Percentiles rank a stretch among this genome's conserved stretches.
Evolutionary conservation across 2,888 invertebrate species (phyloP).

Genomic region (Anorthoa munda): DNA sequence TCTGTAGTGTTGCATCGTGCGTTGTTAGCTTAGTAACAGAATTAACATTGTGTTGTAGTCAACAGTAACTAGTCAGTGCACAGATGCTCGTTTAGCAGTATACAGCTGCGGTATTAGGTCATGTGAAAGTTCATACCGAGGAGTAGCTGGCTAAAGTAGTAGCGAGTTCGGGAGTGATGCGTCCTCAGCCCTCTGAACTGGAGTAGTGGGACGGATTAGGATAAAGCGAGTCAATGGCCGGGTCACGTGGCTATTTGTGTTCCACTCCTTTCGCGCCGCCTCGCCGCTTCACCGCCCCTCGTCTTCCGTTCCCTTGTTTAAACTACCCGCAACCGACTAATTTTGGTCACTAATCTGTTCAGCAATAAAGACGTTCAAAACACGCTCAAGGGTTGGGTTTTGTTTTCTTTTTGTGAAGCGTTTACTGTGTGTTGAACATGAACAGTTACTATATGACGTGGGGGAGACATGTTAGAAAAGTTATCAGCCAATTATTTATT

Average conservation of each 20-base stretch:
- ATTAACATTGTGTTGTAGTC: conserved; percentile 44
- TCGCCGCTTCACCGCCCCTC: conserved; percentile 76
- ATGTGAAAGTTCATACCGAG: conserved; percentile 78
- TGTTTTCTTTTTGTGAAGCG: conserved; percentile 51
- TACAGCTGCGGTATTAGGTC: conserved; percentile 79
- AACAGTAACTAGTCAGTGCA: conserved; percentile 25
- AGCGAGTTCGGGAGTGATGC: conserved; percentile 64
- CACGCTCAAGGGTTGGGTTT: conserved; percentile 57
- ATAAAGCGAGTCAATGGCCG: conserved; percentile 91
- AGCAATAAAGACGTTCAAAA: conserved; percentile 73
- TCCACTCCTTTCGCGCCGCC: conserved; percentile 79
- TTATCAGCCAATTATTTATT: conserved; percentile 13
- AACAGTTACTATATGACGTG: conserved; percentile 39
- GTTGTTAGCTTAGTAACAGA: conserved; percentile 44
- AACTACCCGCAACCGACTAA: conserved; percentile 84
- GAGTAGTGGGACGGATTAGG: conserved; percentile 91
- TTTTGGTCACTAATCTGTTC: conserved; percentile 85
- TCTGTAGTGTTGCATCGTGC: conserved; percentile 37
- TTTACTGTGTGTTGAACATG: conserved; percentile 56
- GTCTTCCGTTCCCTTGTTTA: conserved; percentile 82
- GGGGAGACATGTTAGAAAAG: conserved; percentile 30
- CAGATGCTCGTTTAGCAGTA: conserved; percentile 67
- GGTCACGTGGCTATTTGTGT: conserved; percentile 90
- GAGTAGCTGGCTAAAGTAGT: conserved; percentile 59
- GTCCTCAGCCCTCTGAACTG: conserved; percentile 78